phyloP scores from a whole-genome alignment of 30 jellyfish, hydroid and myxozoan genomes.

The Hydractinia echinata region DNA sequence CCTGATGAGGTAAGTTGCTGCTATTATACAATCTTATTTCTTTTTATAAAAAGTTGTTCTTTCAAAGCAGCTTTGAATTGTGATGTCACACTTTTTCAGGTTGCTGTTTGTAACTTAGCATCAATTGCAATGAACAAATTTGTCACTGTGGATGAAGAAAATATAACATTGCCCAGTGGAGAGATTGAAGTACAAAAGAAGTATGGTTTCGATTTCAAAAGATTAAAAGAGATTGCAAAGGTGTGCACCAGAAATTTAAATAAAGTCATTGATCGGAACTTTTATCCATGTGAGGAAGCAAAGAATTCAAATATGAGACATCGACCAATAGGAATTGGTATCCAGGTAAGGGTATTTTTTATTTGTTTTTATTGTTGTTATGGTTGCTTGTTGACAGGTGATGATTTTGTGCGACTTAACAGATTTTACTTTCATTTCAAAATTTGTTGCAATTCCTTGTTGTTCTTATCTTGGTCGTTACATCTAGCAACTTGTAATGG shows the following conservation, averaged over 20 bases:
- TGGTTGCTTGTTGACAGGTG: slow-evolving; percentile 4
- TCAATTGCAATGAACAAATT: slow-evolving; percentile 91
- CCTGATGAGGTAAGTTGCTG: slow-evolving; percentile 76
- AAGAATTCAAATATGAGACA: slow-evolving; percentile 89
- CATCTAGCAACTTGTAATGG: slow-evolving; percentile 25
- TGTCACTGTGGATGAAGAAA: slow-evolving; percentile 48
- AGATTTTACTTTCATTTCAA: slow-evolving; percentile 5
- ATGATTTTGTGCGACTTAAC: slow-evolving; percentile 25
- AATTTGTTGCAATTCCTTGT: neutral
- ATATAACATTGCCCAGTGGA: slow-evolving; percentile 28
- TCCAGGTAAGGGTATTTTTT: slow-evolving; percentile 58
- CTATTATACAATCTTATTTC: neutral
- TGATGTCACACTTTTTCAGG: slow-evolving; percentile 25
- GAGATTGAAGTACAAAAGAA: slow-evolving; percentile 33
- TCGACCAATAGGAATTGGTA: slow-evolving; percentile 99
- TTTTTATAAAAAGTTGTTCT: neutral
- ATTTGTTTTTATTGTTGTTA: neutral
- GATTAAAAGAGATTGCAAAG: slow-evolving; percentile 76
- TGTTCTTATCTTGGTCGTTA: slow-evolving; percentile 36
- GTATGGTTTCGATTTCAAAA: slow-evolving; percentile 64
- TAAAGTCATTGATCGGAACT: slow-evolving; percentile 85
- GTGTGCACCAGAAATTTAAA: slow-evolving; percentile 78
- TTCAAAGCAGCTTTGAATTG: neutral
- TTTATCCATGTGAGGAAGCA: slow-evolving; percentile 89
- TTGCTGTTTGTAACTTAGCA: slow-evolving; percentile 98